Evolutionary conservation across 64 coral and sea anemone genomes (phyloP).

Genomic region (Pocillopora damicornis): DNA sequence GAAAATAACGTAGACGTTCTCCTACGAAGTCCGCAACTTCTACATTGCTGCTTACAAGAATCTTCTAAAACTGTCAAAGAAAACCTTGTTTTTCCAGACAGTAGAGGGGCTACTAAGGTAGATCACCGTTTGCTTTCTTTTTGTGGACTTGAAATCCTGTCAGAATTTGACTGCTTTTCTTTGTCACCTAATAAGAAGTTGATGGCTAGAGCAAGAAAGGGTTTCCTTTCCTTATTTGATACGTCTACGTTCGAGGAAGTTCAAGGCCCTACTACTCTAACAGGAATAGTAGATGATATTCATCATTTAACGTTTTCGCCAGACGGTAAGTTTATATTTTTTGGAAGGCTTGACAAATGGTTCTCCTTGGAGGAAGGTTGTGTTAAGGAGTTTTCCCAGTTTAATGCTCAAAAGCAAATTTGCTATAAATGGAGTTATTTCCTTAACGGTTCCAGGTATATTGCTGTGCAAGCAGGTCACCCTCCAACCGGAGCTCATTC

Average conservation of each 20-base stretch:
- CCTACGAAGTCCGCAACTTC: conserved; percentile 2
- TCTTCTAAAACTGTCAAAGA: not conserved
- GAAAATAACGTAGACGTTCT: not conserved
- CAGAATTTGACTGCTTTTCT: not conserved
- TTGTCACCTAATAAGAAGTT: not conserved
- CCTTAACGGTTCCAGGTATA: not conserved
- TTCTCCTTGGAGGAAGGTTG: not conserved
- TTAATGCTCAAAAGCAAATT: not conserved
- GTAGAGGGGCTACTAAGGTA: not conserved
- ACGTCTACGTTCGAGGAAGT: not conserved
- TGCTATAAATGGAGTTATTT: not conserved
- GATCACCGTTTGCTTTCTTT: not conserved
- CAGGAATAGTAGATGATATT: not conserved
- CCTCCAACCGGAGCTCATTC: no score
- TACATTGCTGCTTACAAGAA: conserved; percentile 8
- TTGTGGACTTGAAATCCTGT: not conserved
- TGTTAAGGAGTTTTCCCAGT: not conserved
- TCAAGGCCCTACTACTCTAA: not conserved
- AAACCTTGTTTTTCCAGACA: not conserved
- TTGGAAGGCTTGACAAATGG: not conserved
- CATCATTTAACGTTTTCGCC: not conserved
- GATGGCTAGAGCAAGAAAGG: not conserved
- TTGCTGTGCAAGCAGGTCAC: not conserved
- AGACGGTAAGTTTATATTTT: not conserved
- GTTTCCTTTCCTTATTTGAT: not conserved